Evolutionary conservation across 2,797 vertebrate species (phyloP), one percentile per base, ranked within the genome.

Genomic region (Crenichthys baileyi): DNA sequence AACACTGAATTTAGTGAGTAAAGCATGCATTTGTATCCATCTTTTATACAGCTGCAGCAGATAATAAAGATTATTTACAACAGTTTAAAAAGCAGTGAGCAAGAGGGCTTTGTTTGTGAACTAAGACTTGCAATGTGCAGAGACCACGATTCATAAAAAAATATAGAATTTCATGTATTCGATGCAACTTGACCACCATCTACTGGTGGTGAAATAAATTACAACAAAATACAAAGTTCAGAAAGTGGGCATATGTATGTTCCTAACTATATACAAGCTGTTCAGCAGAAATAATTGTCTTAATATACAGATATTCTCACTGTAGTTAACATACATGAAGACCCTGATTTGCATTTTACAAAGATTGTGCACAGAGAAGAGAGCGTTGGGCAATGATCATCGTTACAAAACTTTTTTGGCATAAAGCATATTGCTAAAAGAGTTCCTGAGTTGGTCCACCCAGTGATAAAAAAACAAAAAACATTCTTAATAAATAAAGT

Each of bases 391-490:
- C 20, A 80, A 78, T 77, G 18, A 85, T 41, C 24, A 29, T 44
- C 31, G 39, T 44, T 72, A 76, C 36, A 75, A 29, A 74, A 78
- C 48, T 60, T 53, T 79, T 89, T 88, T 92, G 81, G 85, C 82
- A 78, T 88, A 72, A 80, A 83, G 53, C 24, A 78, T 85, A 91
- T 91, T 89, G 91, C 88, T 83, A 71, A 78, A 71, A 78, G 50
- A 85, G 75, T 89, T 86, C 93, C 92, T 94, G 92, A 94, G 91
- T 89, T 85, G 79, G 74, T 86, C 72, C 58, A 87, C 87, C 76
- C 81, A 68, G 75, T 83, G 81, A 83, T 73, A 36, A 4, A 36
- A 36, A 36, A 36, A 36, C 31, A 36, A 36, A 36, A 41, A 81
- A 85, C 67, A 73, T 87, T 86, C 58, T 79, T 76, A 72, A 73